Evolutionary conservation across 2,888 invertebrate species (phyloP).

Genomic region (Glyphotaelius pellucidus): DNA sequence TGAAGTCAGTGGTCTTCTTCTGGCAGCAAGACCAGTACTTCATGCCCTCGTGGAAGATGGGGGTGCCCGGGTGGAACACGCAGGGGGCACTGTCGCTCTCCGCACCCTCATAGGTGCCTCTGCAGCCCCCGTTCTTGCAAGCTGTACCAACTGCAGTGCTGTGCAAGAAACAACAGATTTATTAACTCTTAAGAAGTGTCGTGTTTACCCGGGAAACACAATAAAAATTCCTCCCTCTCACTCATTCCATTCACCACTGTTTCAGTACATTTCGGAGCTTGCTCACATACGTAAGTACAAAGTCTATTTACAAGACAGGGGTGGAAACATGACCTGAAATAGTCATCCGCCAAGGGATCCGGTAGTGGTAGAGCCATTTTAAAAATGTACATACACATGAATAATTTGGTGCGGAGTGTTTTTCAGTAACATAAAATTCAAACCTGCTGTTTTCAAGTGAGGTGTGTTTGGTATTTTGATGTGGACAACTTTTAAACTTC

Average conservation of each 20-base stretch:
- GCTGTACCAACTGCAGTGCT: slow-evolving; percentile 83
- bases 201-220: too few relatives aligned
- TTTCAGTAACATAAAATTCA: neutral
- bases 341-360: too few relatives aligned
- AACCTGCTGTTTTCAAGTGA: slow-evolving; percentile 49
- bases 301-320: too few relatives aligned
- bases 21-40: slow-evolving; percentile 99
- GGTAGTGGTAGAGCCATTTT: too few relatives aligned
- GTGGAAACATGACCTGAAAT: too few relatives aligned
- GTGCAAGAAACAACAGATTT: slow-evolving; percentile 64
- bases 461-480: slow-evolving; percentile 51
- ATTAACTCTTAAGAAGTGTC: neutral
- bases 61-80: slow-evolving; percentile 90
- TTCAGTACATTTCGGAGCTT: too few relatives aligned
- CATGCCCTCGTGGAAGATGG: slow-evolving; percentile 97
- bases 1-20: slow-evolving; percentile 95
- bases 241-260: too few relatives aligned
- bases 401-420: neutral
- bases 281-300: too few relatives aligned
- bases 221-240: too few relatives aligned
- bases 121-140: slow-evolving; percentile 93
- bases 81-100: slow-evolving; percentile 82
- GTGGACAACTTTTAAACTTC: slow-evolving; percentile 61
- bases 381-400: neutral
- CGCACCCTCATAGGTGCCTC: slow-evolving; percentile 81